Base-by-base conservation (phyloP, 92 coral and sea anemone genomes). In the Zoanthus sociatus region DNA sequence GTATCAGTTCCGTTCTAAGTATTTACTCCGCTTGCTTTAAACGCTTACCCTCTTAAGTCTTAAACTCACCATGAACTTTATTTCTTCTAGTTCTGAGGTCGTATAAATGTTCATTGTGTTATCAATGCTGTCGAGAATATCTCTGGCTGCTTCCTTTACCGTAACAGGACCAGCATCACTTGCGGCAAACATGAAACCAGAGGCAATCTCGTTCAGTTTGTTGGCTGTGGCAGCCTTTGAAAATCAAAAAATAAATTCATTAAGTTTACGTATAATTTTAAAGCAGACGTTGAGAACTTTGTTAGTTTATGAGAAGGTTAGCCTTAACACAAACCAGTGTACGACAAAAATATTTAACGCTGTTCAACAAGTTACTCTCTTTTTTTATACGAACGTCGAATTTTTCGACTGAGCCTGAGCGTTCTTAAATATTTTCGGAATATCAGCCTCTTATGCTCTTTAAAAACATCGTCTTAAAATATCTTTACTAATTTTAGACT, bases 121-220 rank as follows among this genome's bases (percentile, higher is more conserved):
- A 13, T 69, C 84, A 66, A 79, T 79, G 48, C 84, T 63, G 73
- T 66, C 73, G 37, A 79, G 55, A 45, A 79, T 42, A 30, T 79
- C 84, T 63, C 84, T 79, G 9, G 84, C 73, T 37, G 74, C 84
- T 60, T 79, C 84, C 7, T 15, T 30, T 5, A 79, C 84, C 3
- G 85, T 68, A 12, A 66, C 11, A 44, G 85, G 85, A 21, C 85
- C 85, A 32, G 61, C 30, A 48, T 81, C 85, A 9, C 75, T 81
- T 67, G 85, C 50, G 15, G 16, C 44, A 16, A 33, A 66, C 85
- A 64, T 67, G 6, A 81, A 81, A 18, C 30, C 53, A 0, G 60
- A 81, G 64, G 75, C 85, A 9, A 81, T 81, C 44, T 66, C 13
- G 44, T 81, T 81, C 46, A 81, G 51, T 20, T 64, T 81, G 3